These are phyloP conservation scores for Emydura subglobosa DNA, from an alignment of 2,113 vertebrate genomes.

Conservation along the genomic window DNA sequence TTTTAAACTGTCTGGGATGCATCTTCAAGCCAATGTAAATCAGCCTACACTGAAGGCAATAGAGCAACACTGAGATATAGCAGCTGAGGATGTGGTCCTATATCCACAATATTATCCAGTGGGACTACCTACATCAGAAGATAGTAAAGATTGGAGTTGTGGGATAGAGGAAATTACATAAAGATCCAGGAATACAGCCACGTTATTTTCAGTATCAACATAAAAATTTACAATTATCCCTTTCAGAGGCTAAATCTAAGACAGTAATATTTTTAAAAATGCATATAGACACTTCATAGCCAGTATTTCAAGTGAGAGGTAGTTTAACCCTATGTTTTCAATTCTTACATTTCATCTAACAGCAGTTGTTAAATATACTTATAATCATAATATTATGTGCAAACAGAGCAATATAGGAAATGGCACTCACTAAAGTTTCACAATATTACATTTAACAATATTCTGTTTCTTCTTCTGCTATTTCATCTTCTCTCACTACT, in stretches of 20 bases:
- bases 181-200: conserved; percentile 1
- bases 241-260: conserved; percentile 5
- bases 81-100: conserved; percentile 65
- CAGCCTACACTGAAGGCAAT: conserved; percentile 67
- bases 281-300: conserved; percentile 79
- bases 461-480: conserved; percentile 55
- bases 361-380: conserved; percentile 40
- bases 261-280: conserved; percentile 41
- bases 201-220: background rate
- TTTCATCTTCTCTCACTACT: conserved; percentile 56
- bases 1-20: conserved; percentile 47
- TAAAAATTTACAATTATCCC: background rate
- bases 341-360: background rate
- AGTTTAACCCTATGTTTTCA: background rate
- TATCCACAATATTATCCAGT: background rate
- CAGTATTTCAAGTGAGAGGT: conserved; percentile 83
- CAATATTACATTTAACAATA: conserved; percentile 18
- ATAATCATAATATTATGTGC: conserved; percentile 45
- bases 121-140: conserved; percentile 9
- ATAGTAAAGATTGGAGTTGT: conserved; percentile 29
- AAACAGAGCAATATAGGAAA: conserved; percentile 18
- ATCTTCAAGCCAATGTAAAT: conserved; percentile 65
- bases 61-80: conserved; percentile 70
- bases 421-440: conserved; percentile 37
- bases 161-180: background rate